Base-by-base conservation (phyloP, 2,888 invertebrate species). In the Amiota mariae region DNA sequence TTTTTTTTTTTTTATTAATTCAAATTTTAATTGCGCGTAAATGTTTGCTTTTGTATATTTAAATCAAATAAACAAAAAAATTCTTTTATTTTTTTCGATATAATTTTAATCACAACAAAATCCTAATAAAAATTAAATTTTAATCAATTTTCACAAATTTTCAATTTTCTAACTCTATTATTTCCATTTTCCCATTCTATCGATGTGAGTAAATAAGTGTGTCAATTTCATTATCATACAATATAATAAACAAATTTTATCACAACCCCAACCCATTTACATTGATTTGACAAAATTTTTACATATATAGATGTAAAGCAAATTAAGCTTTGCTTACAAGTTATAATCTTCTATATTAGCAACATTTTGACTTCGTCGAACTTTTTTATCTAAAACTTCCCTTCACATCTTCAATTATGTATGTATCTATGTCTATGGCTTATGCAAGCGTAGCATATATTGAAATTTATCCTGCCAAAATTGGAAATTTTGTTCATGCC, bases 41-140 rank as follows among this genome's bases (percentile, higher is more conserved):
- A 64, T 64, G 47, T 64, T 64, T 64, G 47, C 64, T 59, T 59
- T 59, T 18, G 59, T 20, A 11, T 15, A 15, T 12, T 18, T 12
- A 59, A 12, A 9, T 54, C 54, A n/a, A 8, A 15, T 54, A n/a
- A 15, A 11, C 1, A n/a, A n/a, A 11, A 11, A 13, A 10, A n/a
- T 54, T 54, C 6, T 36, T 46, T 20, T n/a, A 36, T 9, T 36
- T 63, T 48, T 47, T 2, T n/a, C 1, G 0, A 12, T 24, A 24
- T 63, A 11, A 36, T 36, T 63, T n/a, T n/a, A 66, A 48, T 84
- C 81, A 82, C 85, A 84, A 78, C 73, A 75, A 78, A 83, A 83
- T 84, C 82, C 85, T 81, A 85, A 85, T 83, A 85, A 80, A 77
- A 76, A 18, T 78, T 79, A 78, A 82, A 84, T 82, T 82, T 79